Evolutionary conservation across 1,140 invertebrate species (phyloP), one percentile per base, ranked within the genome.

Genomic region (Caerostris darwini): DNA sequence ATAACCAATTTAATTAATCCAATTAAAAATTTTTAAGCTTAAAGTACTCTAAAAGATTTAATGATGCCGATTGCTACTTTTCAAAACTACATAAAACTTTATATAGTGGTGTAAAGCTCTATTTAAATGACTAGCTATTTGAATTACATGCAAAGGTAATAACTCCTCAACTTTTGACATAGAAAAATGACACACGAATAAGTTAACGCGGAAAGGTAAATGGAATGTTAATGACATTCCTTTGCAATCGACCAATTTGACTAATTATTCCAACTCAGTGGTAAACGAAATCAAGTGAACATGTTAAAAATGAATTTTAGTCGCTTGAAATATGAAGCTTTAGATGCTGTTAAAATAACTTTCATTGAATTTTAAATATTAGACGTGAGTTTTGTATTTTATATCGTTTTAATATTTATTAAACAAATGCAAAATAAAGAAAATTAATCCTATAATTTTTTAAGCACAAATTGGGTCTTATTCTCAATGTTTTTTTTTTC

Each of bases 241-340:
- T n/a, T 88, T 64, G 86, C 86, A 61, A 88, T 88, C 58, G 59
- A 6, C 86, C 86, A 61, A 88, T 88, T 88, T 88, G 59, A 88
- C 86, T 88, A 88, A 88, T 88, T 58, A 88, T 88, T 88, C 58
- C 59, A 8, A 64, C 57, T 88, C 59, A 58, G 58, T 50, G 59
- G 61, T 57, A 88, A 88, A 14, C 50, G 34, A 88, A 88, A 5
- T 81, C 12, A 81, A 81, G 71, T 7, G 71, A 34, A 81, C 71
- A 34, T 53, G 71, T 81, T 81, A 81, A 34, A 81, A 34, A 54
- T 7, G 34, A 81, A 34, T 81, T 54, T 81, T 50, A 81, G 12
- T 34, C 71, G 53, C 34, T 81, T 81, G n/a, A 50, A 81, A 81
- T 81, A 34, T 34, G 71, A 81, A 3, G n/a, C 19, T 81, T 54